Evolutionary conservation across 2,113 vertebrate species (phyloP).

Genomic region (Nycticorax nycticorax): DNA sequence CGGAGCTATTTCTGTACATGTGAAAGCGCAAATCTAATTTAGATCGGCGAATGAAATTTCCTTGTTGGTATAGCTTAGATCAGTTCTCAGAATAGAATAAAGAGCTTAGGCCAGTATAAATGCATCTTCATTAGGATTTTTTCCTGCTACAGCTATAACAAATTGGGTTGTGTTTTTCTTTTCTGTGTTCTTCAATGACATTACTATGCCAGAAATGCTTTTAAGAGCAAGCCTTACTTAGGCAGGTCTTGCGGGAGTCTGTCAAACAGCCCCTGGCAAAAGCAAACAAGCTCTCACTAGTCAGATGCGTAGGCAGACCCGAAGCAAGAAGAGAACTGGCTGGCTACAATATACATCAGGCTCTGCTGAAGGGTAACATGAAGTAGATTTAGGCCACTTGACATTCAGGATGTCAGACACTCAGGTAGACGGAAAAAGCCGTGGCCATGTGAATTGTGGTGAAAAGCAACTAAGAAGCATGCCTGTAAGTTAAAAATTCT

Average conservation of each 20-base stretch:
- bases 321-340: not conserved
- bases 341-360: not conserved
- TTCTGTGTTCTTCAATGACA: not conserved
- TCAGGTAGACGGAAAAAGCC: not conserved
- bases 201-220: slow-evolving; percentile 53
- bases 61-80: not conserved
- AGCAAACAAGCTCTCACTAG: slow-evolving; percentile 4
- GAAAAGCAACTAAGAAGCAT: not conserved
- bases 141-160: not conserved
- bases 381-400: not conserved
- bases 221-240: slow-evolving; percentile 26
- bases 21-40: not conserved
- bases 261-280: slow-evolving; percentile 36
- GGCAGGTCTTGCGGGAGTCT: not conserved
- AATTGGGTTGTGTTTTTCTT: not conserved
- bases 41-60: not conserved
- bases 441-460: not conserved
- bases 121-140: not conserved
- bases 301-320: not conserved
- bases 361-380: not conserved
- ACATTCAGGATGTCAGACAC: not conserved
- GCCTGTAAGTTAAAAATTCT: not conserved
- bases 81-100: slow-evolving; percentile 14
- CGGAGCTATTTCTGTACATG: not conserved
- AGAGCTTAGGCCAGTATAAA: not conserved